Evolutionary conservation across 2,113 vertebrate genomes (phyloP), one percentile per base, ranked within the genome.

Genomic region (Loxodonta africana): DNA sequence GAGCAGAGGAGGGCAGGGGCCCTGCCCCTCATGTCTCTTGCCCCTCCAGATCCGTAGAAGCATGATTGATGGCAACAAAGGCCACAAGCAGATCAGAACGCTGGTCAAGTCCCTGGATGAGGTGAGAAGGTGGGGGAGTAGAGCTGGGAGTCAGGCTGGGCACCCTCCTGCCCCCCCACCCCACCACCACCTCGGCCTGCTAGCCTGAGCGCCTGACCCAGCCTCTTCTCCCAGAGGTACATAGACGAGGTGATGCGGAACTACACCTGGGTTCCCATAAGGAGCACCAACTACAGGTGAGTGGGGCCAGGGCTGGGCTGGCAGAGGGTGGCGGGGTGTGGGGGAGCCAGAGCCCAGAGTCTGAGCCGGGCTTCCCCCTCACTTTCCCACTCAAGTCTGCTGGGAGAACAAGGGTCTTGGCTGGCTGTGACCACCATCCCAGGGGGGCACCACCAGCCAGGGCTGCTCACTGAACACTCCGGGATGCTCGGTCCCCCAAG

Each of bases 241-340:
- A 99, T 99, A 67, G 99, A 99, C 0, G 99, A 99, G 98, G 99
- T 99, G 67, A 95, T 98, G 65, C 98, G 99, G 94, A 99, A 99
- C 10, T 99, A 99, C 98, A 99, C 99, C 0, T 99, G 99, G 99
- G 99, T 99, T 8, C 99, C 99, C 65, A 99, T 99, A 97, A 98
- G 99, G 65, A 99, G 99, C 96, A 99, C 99, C 93, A 99, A 99
- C 98, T 99, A 99, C 99, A 99, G 99, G 99, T 99, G 97, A 98
- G 98, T 60, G 95, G 9, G 0, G 69, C 51, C 57, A 21, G 33
- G 51, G 65, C 57, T 37, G 85, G 77, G 60, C 6, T 1, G 77
- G 48, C 26, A 77, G 65, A 44, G 71, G 48, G 33, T 53, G 37
- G 53, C 0, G 0, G 46, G 48, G 37, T 37, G 37, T 37, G 37